phyloP scores from a whole-genome alignment of 92 coral and sea anemone genomes.

The Zoanthus gigantus region DNA sequence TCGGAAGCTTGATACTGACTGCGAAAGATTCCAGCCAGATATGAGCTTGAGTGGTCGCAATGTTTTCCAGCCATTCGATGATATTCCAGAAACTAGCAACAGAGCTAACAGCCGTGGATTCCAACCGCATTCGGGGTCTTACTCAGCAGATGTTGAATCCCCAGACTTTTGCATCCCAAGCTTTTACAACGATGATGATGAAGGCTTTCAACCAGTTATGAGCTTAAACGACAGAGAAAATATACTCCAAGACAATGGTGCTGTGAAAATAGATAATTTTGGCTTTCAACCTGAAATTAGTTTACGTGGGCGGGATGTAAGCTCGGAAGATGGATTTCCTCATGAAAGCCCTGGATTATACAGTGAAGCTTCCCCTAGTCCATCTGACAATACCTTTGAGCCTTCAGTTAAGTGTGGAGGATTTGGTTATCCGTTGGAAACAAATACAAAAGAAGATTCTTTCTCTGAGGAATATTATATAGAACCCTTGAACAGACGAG shows the following conservation, averaged over 20 bases:
- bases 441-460: neutral
- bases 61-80: slow-evolving; percentile 14
- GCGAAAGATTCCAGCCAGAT: slow-evolving; percentile 17
- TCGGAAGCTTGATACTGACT: neutral
- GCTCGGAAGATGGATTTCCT: slow-evolving; percentile 24
- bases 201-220: slow-evolving; percentile 42
- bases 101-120: slow-evolving; percentile 2
- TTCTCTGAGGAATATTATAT: neutral
- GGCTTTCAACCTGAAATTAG: slow-evolving; percentile 44
- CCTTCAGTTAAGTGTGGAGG: neutral
- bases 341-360: neutral
- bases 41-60: slow-evolving; percentile 29
- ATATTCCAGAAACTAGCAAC: slow-evolving; percentile 22
- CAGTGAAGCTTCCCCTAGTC: neutral
- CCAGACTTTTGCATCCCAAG: slow-evolving; percentile 31
- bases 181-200: slow-evolving; percentile 40
- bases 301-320: slow-evolving; percentile 12
- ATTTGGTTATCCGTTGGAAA: neutral
- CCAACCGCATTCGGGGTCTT: neutral
- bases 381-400: neutral
- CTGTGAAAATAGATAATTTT: slow-evolving; percentile 18
- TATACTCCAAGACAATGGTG: neutral
- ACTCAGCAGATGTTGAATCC: neutral
- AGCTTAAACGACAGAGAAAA: slow-evolving; percentile 8
- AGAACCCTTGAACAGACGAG: slow-evolving; percentile 9